Conservation (phyloP, 2,797 vertebrate species). For the Sebastes baramenuke region DNA sequence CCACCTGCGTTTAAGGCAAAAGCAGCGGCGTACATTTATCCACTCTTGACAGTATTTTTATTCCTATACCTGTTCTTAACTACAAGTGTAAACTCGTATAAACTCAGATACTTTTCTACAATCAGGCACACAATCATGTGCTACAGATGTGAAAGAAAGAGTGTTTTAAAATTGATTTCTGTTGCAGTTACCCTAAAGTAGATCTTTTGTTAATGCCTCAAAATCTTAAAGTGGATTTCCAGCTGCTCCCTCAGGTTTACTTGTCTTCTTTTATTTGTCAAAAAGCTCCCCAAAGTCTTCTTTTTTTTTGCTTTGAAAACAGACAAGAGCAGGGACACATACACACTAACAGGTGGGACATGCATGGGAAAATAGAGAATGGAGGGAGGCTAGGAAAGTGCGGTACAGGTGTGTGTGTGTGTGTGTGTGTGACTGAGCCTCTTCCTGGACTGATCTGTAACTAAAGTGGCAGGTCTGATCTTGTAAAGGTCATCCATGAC, state of each 20-base stretch:
- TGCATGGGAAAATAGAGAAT: not conserved
- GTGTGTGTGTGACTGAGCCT: slow-evolving; percentile 26
- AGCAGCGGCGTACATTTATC: not conserved
- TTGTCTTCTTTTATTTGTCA: slow-evolving; percentile 1
- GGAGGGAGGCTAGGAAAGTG: slow-evolving; percentile 14
- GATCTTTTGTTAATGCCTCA: not conserved
- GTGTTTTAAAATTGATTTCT: not conserved
- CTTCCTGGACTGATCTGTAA: slow-evolving; percentile 76
- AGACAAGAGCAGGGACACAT: not conserved
- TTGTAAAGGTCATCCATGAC: slow-evolving; percentile 85
- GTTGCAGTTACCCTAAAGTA: not conserved
- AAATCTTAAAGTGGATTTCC: not conserved
- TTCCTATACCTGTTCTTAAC: not conserved
- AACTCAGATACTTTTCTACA: not conserved
- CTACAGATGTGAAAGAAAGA: not conserved
- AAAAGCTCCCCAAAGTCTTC: not conserved
- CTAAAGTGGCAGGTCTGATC: slow-evolving; percentile 83
- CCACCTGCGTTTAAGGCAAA: slow-evolving; percentile 42
- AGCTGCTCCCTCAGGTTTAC: not conserved
- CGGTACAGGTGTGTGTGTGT: slow-evolving; percentile 10
- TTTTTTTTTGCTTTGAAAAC: not conserved
- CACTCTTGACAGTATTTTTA: not conserved
- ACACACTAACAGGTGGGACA: slow-evolving; percentile 6
- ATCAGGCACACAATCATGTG: not conserved
- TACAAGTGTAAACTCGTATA: not conserved